Base-by-base conservation (phyloP, 2,797 vertebrate genomes). In the Takifugu ocellatus region DNA sequence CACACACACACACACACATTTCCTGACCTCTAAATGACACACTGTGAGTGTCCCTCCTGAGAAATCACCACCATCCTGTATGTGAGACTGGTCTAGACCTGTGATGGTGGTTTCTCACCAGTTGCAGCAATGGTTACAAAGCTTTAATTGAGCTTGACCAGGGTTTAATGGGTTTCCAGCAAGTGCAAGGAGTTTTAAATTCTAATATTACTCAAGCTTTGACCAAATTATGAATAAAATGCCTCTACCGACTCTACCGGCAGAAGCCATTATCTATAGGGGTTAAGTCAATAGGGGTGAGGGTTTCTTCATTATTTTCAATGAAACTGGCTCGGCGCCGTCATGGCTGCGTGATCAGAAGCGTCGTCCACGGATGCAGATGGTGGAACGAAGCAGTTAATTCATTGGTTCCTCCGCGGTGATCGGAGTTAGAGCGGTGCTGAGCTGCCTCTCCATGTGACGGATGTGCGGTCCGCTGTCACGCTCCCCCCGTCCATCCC, bases 1-100 rank as follows among this genome's bases (percentile, higher is more conserved):
- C 59, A 66, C 69, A 57, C 68, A 59, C 69, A 66, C 62, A 49
- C 36, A 51, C 27, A 61, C 63, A 70, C 74, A 74, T 72, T 65
- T 46, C 45, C 1, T 6, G 50, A 49, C 55, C 29, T 49, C 33
- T 49, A 49, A 25, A 50, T 73, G 68, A 81, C 74, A 69, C 74
- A 83, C 77, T 59, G 10, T 2, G 59, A 71, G 81, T 74, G 61
- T 64, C 66, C 59, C 67, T 60, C 54, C 62, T 61, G 70, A 75
- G 78, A 67, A 48, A 48, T 59, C 68, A 77, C 65, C 70, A 76
- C 49, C 62, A 63, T 61, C 58, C 70, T 61, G 59, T 50, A 54
- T 59, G 84, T 85, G 87, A 74, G 87, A 88, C 86, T 63, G 71
- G 83, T 87, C 81, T 85, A 81, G 27, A 60, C 77, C 51, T 74